These are phyloP conservation scores for Hipposideros armiger DNA, from an alignment of 2,113 vertebrate species.

Conservation along the genomic window DNA sequence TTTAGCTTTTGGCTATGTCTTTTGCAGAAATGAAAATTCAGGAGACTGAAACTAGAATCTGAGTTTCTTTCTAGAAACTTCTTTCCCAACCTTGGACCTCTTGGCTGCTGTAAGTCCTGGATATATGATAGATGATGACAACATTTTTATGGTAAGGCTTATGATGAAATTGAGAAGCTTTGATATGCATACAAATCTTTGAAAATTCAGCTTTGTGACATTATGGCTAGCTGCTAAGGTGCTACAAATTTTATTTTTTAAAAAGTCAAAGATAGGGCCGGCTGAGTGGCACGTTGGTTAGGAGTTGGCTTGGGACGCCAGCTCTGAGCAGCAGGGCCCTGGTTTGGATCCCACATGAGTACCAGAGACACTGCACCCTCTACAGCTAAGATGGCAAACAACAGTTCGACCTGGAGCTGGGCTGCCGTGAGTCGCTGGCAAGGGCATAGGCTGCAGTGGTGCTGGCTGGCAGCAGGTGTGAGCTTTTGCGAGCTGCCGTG, in stretches of 20 bases:
- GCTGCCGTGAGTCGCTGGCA: no score
- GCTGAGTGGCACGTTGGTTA: no score
- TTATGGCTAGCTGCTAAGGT: constrained; percentile 9
- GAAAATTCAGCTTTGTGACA: constrained; percentile 37
- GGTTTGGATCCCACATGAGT: no score
- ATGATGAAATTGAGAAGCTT: not conserved
- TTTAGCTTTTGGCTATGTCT: constrained; percentile 47
- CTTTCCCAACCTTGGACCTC: not conserved
- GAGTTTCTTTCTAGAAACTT: not conserved
- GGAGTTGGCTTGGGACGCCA: no score
- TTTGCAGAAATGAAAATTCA: constrained; percentile 66
- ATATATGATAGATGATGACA: not conserved
- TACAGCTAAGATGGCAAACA: no score
- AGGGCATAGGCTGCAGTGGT: no score
- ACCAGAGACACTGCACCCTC: no score
- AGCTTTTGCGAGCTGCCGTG: no score
- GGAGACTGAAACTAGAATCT: not conserved
- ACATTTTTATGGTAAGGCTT: constrained; percentile 60
- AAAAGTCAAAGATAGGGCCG: constrained; percentile 9
- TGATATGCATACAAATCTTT: constrained; percentile 36
- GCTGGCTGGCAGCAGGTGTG: no score
- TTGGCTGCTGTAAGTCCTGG: not conserved
- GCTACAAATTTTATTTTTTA: constrained; percentile 4
- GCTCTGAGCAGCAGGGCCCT: no score
- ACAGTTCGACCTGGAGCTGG: no score